phyloP scores from a whole-genome alignment of 1,140 invertebrate genomes.

The Philopotamus ludificatus region DNA sequence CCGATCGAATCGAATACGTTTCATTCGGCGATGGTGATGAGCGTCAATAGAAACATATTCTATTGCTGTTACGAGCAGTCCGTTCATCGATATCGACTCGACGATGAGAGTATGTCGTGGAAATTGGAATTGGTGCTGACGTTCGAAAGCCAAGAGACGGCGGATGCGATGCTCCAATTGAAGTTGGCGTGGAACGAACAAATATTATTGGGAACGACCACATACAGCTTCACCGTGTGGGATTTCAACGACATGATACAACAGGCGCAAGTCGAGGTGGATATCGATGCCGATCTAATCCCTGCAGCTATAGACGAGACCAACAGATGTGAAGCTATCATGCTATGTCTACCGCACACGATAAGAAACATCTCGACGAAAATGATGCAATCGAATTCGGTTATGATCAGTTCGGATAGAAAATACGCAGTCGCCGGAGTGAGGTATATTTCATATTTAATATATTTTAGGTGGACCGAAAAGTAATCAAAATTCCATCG shows the following conservation, averaged over 20 bases:
- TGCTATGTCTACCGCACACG: constrained; percentile 80
- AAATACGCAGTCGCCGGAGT: constrained; percentile 94
- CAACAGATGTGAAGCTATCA: constrained; percentile 57
- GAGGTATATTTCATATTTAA: constrained; percentile 55
- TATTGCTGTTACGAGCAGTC: constrained; percentile 56
- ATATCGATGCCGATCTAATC: constrained; percentile 44
- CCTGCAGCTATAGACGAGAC: constrained; percentile 45
- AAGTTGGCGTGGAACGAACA: constrained; percentile 79
- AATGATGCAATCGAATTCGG: constrained; percentile 84
- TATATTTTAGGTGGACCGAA: too few relatives aligned
- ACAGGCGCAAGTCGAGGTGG: constrained; percentile 31
- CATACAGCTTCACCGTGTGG: constrained; percentile 79
- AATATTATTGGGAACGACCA: constrained; percentile 76
- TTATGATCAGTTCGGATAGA: constrained; percentile 86
- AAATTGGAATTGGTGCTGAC: constrained; percentile 59
- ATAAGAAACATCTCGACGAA: constrained; percentile 91
- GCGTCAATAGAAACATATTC: constrained; percentile 48
- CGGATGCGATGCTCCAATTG: constrained; percentile 77
- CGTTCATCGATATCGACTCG: constrained; percentile 57
- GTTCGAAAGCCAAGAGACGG: constrained; percentile 65
- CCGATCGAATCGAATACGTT: constrained; percentile 68
- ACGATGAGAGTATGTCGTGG: constrained; percentile 61
- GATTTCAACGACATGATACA: constrained; percentile 57
- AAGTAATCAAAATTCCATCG: too few relatives aligned
- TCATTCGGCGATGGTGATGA: constrained; percentile 62